Percentiles rank a stretch among this genome's conserved stretches.
Conservation (phyloP, 2,888 invertebrate genomes). For the Lamellibrachia columna region DNA sequence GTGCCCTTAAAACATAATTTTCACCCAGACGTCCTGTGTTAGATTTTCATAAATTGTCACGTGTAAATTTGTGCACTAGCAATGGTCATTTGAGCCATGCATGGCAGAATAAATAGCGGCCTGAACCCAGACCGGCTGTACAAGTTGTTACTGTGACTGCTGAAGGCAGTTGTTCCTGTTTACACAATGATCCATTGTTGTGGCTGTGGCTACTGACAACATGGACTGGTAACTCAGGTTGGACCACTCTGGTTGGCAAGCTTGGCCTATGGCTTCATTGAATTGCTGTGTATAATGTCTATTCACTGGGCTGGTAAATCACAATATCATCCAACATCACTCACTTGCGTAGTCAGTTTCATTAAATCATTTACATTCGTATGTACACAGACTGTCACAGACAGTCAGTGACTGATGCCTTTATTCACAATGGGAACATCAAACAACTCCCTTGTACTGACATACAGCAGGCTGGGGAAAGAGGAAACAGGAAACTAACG, state of each 20-base stretch:
- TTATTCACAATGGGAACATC: not conserved
- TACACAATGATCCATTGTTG: constrained; percentile 16
- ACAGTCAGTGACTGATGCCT: not conserved
- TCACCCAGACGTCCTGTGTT: not conserved
- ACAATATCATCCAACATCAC: not conserved
- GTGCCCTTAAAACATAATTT: not conserved
- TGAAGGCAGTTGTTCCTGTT: not conserved
- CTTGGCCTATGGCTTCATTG: not conserved
- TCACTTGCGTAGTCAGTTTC: not conserved
- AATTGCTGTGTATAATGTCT: not conserved
- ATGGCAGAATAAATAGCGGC: not conserved
- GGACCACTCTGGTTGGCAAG: not conserved
- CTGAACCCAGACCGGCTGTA: not conserved
- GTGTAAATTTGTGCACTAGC: not conserved
- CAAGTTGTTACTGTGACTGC: not conserved
- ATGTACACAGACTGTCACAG: not conserved
- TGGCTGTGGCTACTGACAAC: not conserved
- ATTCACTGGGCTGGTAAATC: not conserved
- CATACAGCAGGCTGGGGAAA: too few relatives aligned
- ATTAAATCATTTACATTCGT: not conserved
- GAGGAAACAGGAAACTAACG: too few relatives aligned
- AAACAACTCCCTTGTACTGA: not conserved
- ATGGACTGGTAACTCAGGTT: not conserved
- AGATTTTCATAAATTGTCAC: not conserved
- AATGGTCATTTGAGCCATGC: not conserved